Base-by-base conservation (phyloP, 1,140 invertebrate genomes). In the Tetragnatha versicolor region DNA sequence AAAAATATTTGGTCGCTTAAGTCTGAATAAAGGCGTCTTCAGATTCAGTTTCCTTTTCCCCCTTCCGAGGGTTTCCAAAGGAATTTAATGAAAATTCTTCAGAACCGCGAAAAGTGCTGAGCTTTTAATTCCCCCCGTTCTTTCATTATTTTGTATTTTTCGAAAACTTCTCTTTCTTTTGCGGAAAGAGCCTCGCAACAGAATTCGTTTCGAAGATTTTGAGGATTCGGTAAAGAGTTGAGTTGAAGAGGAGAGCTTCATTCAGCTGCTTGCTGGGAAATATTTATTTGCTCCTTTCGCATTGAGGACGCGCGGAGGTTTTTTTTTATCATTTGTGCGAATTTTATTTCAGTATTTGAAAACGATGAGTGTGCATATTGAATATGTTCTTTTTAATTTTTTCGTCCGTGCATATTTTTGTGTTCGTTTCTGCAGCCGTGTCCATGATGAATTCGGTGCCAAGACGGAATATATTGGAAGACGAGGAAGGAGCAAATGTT, bases 281-380 rank as follows among this genome's bases (percentile, higher is more conserved):
- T 65, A 65, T 65, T 65, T 65, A 65, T 65, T 65, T 42, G 25
- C 39, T 65, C 61, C 17, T 65, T 65, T 65, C 27, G 20, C 42
- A 65, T 22, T 45, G 61, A 42, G 25, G 61, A 65, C 22, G 27
- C 35, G 4, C 17, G 29, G 20, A 12, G 29, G 29, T 31, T 58
- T 17, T 58, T 58, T 31, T 58, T 58, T 33, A 29, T 25, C 10
- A 2, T 58, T 31, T 58, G 27, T 58, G 27, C 20, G 42, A 65
- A 65, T 65, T 65, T 65, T 65, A 65, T 65, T 65, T 65, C 61
- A 65, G 42, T 65, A 65, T 45, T 65, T 65, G 61, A 65, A 65
- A 65, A 65, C 61, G 61, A 65, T 65, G 61, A 65, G 35, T 17
- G n/a, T 65, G 61, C 61, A 65, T 65, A 65, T 65, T 65, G 61